A percentile compares a stretch with the other conserved stretches of the same genome.
Evolutionary conservation across 2,888 invertebrate species (phyloP).

Genomic region (Thereva unica): DNA sequence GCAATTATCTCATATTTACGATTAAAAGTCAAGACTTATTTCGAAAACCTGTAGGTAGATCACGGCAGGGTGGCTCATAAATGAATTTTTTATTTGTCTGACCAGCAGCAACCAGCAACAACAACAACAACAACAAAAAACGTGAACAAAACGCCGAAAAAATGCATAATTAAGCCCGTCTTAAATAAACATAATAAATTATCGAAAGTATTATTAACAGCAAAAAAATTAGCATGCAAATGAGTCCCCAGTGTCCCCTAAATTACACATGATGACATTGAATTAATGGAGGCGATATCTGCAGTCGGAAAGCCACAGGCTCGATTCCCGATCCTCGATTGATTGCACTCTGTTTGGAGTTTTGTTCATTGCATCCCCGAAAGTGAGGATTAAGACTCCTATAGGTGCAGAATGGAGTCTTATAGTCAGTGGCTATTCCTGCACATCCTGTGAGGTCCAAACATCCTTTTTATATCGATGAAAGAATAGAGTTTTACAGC

Average conservation of each 20-base stretch:
- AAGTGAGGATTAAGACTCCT: slow-evolving; percentile 12
- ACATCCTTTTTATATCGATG: no score
- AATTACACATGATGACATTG: slow-evolving; percentile 34
- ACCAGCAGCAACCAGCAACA: no score
- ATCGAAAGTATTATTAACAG: slow-evolving; percentile 32
- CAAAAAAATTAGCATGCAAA: slow-evolving; percentile 36
- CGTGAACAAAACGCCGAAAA: slow-evolving; percentile 23
- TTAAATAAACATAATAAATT: slow-evolving; percentile 34
- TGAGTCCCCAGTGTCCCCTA: slow-evolving; percentile 35
- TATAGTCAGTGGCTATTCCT: no score
- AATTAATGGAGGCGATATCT: slow-evolving; percentile 21
- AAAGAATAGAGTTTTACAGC: no score
- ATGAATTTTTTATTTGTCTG: slow-evolving; percentile 15
- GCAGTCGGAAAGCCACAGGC: neutral
- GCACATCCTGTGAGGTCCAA: no score
- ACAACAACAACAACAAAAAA: slow-evolving; percentile 1
- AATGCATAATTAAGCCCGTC: slow-evolving; percentile 34
- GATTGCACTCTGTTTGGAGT: slow-evolving; percentile 24
- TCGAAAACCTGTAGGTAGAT: slow-evolving; percentile 6
- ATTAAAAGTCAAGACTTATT: neutral
- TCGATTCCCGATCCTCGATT: slow-evolving; percentile 11
- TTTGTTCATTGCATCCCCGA: slow-evolving; percentile 30
- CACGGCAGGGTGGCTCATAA: neutral
- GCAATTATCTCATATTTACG: slow-evolving; percentile 24
- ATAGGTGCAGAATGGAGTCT: no score